Evolutionary conservation across 2,797 vertebrate genomes (phyloP), one percentile per base, ranked within the genome.

Genomic region (Crocodylus rhombifer): DNA sequence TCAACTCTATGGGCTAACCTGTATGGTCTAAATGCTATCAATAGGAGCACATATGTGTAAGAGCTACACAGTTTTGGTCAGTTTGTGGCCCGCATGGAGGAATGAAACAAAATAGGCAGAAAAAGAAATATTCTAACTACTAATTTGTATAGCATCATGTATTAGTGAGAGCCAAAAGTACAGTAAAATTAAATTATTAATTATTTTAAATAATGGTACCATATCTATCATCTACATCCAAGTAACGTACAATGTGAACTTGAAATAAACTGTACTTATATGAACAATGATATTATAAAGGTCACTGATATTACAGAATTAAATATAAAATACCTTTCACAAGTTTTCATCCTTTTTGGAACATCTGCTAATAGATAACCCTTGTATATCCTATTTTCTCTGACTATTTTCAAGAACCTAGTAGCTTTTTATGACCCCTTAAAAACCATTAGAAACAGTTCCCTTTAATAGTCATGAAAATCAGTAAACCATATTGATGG

Each of bases 401-500:
- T 42, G 69, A 51, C 69, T 69, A 71, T 42, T 25, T 71, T 71
- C 36, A 42, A 73, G 26, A n/a, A 73, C 33, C 42, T 23, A 56
- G 57, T 25, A 55, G 65, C 61, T 80, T 62, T 58, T 78, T 58
- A 91, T 77, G 56, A 14, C 92, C 25, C 28, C 69, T 51, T 87
- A 61, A 94, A 36, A 77, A 94, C 80, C 25, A 25, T 90, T 84
- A 78, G 42, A 81, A 88, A 61, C 67, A 90, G 77, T 51, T 84
- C 36, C 14, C 55, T 55, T 60, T 9, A 3, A 63, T n/a, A 91
- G 42, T 7, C 42, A 84, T 58, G 83, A 67, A 14, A 82, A 80
- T 10, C 7, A 85, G 36, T 6, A 88, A 3, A 11, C 20, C 80
- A 74, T 51, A 89, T 7, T 21, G 77, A 77, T 36, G 42, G 42